Conservation (phyloP, 2,888 invertebrate genomes). For the Rhamphomyia laevipes region DNA sequence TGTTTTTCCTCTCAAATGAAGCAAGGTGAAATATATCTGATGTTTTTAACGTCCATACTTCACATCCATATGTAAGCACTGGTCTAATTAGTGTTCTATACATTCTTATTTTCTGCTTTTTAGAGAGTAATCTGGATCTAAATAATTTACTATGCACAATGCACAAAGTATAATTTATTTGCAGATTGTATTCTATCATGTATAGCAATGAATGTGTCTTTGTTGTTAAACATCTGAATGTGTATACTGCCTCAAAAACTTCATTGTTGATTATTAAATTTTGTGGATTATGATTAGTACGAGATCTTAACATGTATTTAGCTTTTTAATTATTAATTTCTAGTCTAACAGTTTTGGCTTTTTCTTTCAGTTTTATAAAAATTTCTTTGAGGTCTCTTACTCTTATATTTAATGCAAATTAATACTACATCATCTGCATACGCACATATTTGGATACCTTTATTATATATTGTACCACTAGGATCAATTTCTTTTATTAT, state of each 20-base stretch:
- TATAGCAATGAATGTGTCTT: conserved; percentile 1
- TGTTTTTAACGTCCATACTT: too few species aligned
- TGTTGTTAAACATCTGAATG: not conserved
- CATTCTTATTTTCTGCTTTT: too few species aligned
- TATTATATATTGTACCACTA: not conserved
- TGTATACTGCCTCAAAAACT: not conserved
- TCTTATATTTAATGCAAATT: not conserved
- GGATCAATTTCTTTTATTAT: not conserved
- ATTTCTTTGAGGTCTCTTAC: not conserved
- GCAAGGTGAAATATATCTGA: too few species aligned
- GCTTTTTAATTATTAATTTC: conserved; percentile 3
- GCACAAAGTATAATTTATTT: too few species aligned
- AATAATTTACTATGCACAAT: too few species aligned
- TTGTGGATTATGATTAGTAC: not conserved
- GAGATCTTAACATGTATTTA: conserved; percentile 2
- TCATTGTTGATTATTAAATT: conserved; percentile 1
- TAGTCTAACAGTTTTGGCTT: not conserved
- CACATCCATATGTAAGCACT: too few species aligned
- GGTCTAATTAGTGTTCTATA: too few species aligned
- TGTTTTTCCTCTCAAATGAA: too few species aligned
- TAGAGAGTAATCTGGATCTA: too few species aligned
- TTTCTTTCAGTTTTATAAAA: not conserved
- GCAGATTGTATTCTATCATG: too few species aligned
- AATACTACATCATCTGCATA: not conserved
- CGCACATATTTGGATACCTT: not conserved